These are phyloP conservation scores for Apocrypta bakeri DNA, from an alignment of 1,140 invertebrate genomes.

Conservation along the genomic window DNA sequence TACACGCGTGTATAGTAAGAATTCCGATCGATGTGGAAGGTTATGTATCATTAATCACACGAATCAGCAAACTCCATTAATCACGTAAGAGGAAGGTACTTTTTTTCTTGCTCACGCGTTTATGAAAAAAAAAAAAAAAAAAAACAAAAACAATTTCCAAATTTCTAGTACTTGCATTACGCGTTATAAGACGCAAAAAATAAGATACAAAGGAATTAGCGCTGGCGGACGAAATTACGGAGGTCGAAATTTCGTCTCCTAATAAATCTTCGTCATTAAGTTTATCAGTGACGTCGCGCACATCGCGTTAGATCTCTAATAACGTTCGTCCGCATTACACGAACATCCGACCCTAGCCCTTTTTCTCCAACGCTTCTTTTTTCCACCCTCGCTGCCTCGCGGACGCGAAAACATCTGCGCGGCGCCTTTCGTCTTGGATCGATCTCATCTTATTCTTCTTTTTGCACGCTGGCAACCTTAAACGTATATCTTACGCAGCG, in stretches of 20 bases:
- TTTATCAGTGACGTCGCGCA: constrained; percentile 4
- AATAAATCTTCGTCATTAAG: constrained; percentile 32
- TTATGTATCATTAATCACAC: neutral
- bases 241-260: neutral
- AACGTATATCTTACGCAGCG: neutral
- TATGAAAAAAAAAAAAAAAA: no score
- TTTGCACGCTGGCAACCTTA: neutral
- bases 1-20: neutral
- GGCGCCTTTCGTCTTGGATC: neutral
- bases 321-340: neutral
- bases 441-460: neutral
- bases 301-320: constrained; percentile 3
- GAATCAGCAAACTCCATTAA: neutral
- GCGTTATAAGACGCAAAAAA: no score
- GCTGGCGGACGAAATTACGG: no score
- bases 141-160: no score
- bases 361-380: neutral
- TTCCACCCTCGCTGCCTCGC: neutral
- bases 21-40: neutral
- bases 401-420: constrained; percentile 4
- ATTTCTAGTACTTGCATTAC: no score
- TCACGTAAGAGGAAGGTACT: neutral
- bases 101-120: neutral
- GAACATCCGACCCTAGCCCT: neutral
- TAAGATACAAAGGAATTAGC: neutral